Evolutionary conservation across 2,113 vertebrate genomes (phyloP), one percentile per base, ranked within the genome.

Genomic region (Procavia capensis): DNA sequence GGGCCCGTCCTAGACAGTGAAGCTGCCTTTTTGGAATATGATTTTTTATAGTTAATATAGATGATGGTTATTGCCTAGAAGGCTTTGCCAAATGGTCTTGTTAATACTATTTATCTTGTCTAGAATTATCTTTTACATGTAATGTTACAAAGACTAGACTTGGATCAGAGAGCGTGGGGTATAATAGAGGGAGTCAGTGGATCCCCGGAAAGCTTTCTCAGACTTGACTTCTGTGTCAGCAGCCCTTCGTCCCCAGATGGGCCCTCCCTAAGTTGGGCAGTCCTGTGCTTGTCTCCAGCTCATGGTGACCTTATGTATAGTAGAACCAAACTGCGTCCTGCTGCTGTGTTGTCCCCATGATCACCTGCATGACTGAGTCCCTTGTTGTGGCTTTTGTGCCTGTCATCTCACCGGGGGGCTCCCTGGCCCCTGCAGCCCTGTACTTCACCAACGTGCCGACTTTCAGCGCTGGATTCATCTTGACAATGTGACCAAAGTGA

Each of bases 21-120:
- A 97, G 97, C 96, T 92, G 91, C 80, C 59, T 90, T 92, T 97
- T 97, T 50, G 50, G 95, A 96, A 92, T 94, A 81, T 64, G 80
- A 20, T 96, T 95, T 95, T 92, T 95, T 88, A 57, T 41, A 94
- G 92, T 96, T 96, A 82, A 91, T 90, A 94, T 88, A 97, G 96
- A 84, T 95, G 92, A 45, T 29, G 63, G 50, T 83, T 0, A n/a
- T 85, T 36, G 41, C 43, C 76, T 31, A 1, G 29, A 50, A 54
- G n/a, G 29, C 78, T 83, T 93, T 85, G 95, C 97, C 86, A 14
- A 3, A 5, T 41, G 29, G 22, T 45, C 45, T 22, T 88, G 88
- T 78, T 36, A 89, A 70, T 70, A 19, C 78, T 0, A 0, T 39
- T 94, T 95, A 82, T 88, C 47, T 78, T 95, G 24, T 36, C 22